These are phyloP conservation scores for Megaustenia siamemsis DNA, from an alignment of 2,888 invertebrate species.

Conservation along the genomic window DNA sequence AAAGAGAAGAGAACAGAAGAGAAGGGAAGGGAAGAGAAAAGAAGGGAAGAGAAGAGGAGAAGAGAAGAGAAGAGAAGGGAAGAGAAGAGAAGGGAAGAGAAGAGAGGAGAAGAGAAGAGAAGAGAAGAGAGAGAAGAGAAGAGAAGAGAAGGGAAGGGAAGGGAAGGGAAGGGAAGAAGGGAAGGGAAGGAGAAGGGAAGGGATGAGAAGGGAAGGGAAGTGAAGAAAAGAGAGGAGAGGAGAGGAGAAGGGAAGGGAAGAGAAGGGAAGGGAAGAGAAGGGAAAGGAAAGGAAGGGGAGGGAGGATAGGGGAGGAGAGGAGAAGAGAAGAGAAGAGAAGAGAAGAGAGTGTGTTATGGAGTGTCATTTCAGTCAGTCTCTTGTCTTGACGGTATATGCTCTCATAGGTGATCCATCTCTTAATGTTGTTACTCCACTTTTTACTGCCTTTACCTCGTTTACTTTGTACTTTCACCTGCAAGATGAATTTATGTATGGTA, in stretches of 20 bases:
- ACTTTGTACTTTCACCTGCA: too few relatives aligned
- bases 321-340: background rate
- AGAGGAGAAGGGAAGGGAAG: background rate
- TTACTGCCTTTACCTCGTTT: too few relatives aligned
- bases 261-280: background rate
- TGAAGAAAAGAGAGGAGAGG: background rate
- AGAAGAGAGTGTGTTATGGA: background rate
- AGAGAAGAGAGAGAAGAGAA: background rate
- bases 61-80: background rate
- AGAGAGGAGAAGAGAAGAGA: background rate
- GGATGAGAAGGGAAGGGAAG: background rate
- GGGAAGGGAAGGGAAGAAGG: background rate
- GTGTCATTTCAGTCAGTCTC: too few relatives aligned
- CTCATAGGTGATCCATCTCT: too few relatives aligned
- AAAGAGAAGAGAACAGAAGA: background rate
- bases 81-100: background rate
- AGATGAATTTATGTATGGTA: too few relatives aligned
- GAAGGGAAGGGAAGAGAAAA: background rate
- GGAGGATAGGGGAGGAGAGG: background rate
- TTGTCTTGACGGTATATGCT: too few relatives aligned
- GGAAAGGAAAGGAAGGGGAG: background rate
- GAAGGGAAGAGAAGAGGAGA: background rate
- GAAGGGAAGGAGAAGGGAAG: background rate
- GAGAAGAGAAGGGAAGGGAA: background rate
- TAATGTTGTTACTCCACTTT: too few relatives aligned